A percentile compares a stretch with the other conserved stretches of the same genome.
These are phyloP conservation scores for Rhabdornis inornatus DNA, from an alignment of 2,113 vertebrate species.

Conservation along the genomic window DNA sequence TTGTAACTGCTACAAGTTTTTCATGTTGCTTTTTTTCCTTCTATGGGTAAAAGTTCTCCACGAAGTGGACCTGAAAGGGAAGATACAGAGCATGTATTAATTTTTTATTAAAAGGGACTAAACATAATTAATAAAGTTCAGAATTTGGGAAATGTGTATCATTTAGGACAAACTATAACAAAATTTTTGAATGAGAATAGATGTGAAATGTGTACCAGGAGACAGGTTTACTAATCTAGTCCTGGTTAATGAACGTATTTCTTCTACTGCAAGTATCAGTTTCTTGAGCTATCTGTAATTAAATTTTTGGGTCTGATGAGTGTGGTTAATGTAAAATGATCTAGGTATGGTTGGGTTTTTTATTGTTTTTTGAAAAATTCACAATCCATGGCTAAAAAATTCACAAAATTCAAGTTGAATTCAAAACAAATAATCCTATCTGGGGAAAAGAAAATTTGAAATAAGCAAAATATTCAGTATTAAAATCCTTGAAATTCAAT, in stretches of 20 bases:
- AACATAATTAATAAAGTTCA: background rate
- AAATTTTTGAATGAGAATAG: background rate
- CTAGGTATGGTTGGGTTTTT: background rate
- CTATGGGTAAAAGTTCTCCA: background rate
- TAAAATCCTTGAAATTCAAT: background rate
- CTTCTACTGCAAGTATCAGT: background rate
- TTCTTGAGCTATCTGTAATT: background rate
- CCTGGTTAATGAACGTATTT: background rate
- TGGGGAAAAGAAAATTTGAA: background rate
- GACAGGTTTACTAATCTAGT: background rate
- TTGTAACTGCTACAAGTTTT: background rate
- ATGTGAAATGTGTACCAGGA: background rate
- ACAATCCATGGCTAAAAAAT: background rate
- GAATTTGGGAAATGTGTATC: background rate
- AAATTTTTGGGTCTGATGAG: background rate
- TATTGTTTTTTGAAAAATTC: background rate
- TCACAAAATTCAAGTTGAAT: background rate
- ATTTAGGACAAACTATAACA: background rate
- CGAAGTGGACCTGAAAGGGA: background rate
- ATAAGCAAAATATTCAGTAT: background rate
- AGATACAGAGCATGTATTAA: accelerated
- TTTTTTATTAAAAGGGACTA: background rate
- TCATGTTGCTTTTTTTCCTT: background rate
- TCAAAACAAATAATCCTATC: background rate
- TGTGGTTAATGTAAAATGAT: background rate